Base-by-base conservation (phyloP, 2,797 vertebrate genomes). In the Remorina albescens region DNA sequence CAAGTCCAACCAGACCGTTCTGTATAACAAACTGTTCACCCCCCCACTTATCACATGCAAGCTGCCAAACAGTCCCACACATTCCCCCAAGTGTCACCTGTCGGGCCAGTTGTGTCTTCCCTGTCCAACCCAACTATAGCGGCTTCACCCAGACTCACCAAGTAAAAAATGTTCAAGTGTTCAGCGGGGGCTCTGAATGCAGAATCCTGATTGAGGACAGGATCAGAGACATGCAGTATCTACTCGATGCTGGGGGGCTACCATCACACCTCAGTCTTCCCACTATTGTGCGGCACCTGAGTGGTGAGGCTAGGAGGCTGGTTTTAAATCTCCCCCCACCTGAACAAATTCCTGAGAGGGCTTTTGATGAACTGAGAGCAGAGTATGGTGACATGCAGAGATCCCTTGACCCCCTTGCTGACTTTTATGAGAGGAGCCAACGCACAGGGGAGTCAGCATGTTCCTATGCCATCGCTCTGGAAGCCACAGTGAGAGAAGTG, bases 141-240 rank as follows among this genome's bases (percentile, higher is more conserved):
- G 36, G 70, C 3, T 74, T 85, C 32, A 1, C 78, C 23, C 78
- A 81, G 32, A 84, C 64, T 7, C 71, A 84, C 9, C 62, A 78
- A 15, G 64, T 69, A 19, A 81, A 76, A 16, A 81, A 84, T 37
- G 78, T 75, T 0, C 59, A 75, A 58, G 15, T 71, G 0, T 88
- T 88, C 19, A 74, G 51, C 42, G 79, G 69, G 18, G 60, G 61
- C 44, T 28, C 47, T 2, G 84, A 78, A 2, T 59, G 62, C 47
- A 76, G 69, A 5, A 58, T 76, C 37, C 62, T 76, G 0, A 13
- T 84, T 0, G 84, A 84, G 4, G 81, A 82, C 36, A 82, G 79
- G 84, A 56, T 83, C 8, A 23, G 26, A 8, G 76, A 86, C 26
- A 86, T 88, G 76, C 86, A 87, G 2, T 86, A 85, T 10, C 65